phyloP scores from a whole-genome alignment of 2,797 vertebrate species.

The Macrochelys suwanniensis region DNA sequence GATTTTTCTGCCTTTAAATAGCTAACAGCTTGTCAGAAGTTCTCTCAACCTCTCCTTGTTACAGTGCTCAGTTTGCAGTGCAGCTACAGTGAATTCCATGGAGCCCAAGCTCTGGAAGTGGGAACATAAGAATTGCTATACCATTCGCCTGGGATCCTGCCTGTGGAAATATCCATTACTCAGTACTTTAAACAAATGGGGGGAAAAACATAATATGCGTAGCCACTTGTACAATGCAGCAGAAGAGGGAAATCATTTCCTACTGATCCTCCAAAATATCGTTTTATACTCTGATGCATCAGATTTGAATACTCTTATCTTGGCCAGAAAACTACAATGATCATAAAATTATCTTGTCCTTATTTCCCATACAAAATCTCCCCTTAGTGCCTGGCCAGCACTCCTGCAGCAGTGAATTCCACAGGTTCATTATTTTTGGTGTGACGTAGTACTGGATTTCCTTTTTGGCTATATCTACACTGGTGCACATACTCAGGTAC shows the following conservation, averaged over 20 bases:
- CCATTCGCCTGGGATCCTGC: conserved; percentile 53
- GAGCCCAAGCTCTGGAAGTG: not conserved
- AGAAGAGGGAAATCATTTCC: conserved; percentile 37
- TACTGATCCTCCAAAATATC: conserved; percentile 65
- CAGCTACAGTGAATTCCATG: not conserved
- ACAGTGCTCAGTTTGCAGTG: not conserved
- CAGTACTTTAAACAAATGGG: not conserved
- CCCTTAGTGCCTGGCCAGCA: conserved; percentile 43
- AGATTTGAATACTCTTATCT: conserved; percentile 52
- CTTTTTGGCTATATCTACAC: not conserved
- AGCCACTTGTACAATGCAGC: not conserved
- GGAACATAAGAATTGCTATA: not conserved
- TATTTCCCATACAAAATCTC: not conserved
- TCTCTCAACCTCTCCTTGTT: not conserved
- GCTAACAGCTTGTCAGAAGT: not conserved
- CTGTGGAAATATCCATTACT: conserved; percentile 48
- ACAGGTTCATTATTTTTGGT: not conserved
- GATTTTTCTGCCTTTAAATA: not conserved
- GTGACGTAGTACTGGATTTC: not conserved
- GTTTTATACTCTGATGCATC: conserved; percentile 13
- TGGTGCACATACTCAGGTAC: no score
- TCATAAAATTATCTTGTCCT: conserved; percentile 37
- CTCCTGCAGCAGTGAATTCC: conserved; percentile 27
- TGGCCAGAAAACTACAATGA: conserved; percentile 24
- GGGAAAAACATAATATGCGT: not conserved